A percentile compares a stretch with the other conserved stretches of the same genome.
These are phyloP conservation scores for Myotis vivesi DNA, from an alignment of 2,797 vertebrate genomes.

Conservation along the genomic window DNA sequence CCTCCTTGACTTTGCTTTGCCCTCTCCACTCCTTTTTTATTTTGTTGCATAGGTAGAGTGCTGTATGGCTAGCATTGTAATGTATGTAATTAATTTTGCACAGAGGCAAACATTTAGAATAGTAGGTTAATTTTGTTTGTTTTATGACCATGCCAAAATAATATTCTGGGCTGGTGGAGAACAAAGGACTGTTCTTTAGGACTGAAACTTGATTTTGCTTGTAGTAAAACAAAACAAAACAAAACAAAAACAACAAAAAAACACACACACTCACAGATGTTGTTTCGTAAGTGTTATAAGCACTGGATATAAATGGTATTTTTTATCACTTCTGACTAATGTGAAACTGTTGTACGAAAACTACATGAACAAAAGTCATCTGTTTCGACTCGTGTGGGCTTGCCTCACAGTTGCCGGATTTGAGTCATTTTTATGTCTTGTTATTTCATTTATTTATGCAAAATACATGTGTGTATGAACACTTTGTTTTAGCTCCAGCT, in stretches of 20 bases:
- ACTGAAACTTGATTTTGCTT: conserved; percentile 99
- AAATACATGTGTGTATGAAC: conserved; percentile 95
- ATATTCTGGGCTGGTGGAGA: conserved; percentile 94
- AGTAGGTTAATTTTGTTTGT: conserved; percentile 90
- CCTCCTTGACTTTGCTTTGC: conserved; percentile 11
- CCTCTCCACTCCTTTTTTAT: conserved; percentile 75
- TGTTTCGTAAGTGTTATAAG: conserved; percentile 99
- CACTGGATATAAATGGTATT: conserved; percentile 99
- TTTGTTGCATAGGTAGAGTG: conserved; percentile 86
- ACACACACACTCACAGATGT: conserved; percentile 92
- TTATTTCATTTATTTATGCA: conserved; percentile 99
- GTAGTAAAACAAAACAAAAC: conserved; percentile 85
- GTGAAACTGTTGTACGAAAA: conserved; percentile 98
- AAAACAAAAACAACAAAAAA: conserved; percentile 88
- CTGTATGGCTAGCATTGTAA: conserved; percentile 87
- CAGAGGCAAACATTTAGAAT: conserved; percentile 89
- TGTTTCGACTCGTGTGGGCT: conserved; percentile 94
- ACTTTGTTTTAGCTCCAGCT: conserved; percentile 96
- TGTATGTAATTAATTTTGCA: conserved; percentile 88
- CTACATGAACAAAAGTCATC: conserved; percentile 96
- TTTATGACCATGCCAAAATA: conserved; percentile 94
- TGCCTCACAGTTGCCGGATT: conserved; percentile 95
- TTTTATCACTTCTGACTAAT: conserved; percentile 99
- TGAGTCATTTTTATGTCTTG: conserved; percentile 93
- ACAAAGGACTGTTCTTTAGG: conserved; percentile 95